phyloP scores from a whole-genome alignment of 2,113 vertebrate species.

The Odocoileus hemionus region DNA sequence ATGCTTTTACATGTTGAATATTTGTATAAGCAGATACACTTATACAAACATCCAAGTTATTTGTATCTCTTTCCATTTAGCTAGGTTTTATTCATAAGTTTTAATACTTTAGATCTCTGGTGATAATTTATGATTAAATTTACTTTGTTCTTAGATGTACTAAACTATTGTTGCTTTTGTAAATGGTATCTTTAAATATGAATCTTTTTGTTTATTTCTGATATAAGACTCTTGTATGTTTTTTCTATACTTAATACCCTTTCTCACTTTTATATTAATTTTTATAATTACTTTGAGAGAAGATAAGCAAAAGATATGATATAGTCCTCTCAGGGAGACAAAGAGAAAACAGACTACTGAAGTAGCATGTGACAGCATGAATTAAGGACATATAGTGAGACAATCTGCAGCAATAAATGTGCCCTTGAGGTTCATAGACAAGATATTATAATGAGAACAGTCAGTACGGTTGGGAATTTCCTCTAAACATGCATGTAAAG shows the following conservation, averaged over 20 bases:
- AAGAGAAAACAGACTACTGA: background rate
- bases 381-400: background rate
- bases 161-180: background rate
- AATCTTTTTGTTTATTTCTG: background rate
- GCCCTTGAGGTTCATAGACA: background rate
- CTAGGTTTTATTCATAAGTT: background rate
- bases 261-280: background rate
- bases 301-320: background rate
- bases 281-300: background rate
- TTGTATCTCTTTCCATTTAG: background rate
- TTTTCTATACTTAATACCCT: background rate
- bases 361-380: background rate
- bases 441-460: background rate
- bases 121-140: background rate
- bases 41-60: background rate
- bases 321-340: background rate
- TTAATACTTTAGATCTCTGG: background rate
- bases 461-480: background rate
- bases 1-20: background rate
- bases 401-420: background rate
- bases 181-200: background rate
- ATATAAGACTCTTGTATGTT: background rate
- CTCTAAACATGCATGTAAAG: background rate
- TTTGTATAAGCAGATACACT: background rate
- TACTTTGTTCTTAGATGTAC: background rate